Percentiles rank a stretch among this genome's conserved stretches.
phyloP scores from a whole-genome alignment of 2,888 invertebrate genomes.

The Brachynemurus nebulosus region DNA sequence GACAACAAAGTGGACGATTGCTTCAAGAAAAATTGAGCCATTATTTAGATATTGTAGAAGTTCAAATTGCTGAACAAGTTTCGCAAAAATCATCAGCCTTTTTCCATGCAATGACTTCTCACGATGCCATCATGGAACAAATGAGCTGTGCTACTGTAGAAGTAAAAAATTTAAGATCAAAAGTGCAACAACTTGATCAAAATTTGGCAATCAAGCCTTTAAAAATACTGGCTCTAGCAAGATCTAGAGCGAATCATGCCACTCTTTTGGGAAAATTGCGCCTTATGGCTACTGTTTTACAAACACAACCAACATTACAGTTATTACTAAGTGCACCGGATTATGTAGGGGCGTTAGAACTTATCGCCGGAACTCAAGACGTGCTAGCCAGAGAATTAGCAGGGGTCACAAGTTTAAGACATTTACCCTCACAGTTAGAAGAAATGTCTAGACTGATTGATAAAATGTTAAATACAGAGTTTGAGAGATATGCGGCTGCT shows the following conservation, averaged over 20 bases:
- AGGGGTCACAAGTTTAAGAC: conserved; percentile 89
- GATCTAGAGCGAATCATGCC: conserved; percentile 48
- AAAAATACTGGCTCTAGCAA: conserved; percentile 56
- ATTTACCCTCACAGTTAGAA: conserved; percentile 85
- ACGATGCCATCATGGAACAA: conserved; percentile 92
- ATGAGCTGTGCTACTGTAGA: conserved; percentile 71
- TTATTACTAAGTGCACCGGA: conserved; percentile 86
- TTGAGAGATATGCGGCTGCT: conserved; percentile 77
- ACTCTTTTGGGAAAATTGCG: conserved; percentile 63
- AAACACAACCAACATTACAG: conserved; percentile 96
- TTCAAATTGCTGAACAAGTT: conserved; percentile 83
- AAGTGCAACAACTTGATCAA: conserved; percentile 63
- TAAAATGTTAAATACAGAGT: conserved; percentile 92
- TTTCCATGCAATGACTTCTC: conserved; percentile 96
- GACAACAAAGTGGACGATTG: conserved; percentile 40
- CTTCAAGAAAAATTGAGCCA: conserved; percentile 86
- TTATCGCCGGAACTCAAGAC: conserved; percentile 93
- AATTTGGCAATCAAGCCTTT: conserved; percentile 69
- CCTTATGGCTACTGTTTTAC: conserved; percentile 88
- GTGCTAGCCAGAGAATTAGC: conserved; percentile 79
- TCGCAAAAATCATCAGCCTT: conserved; percentile 93
- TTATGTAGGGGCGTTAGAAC: conserved; percentile 92
- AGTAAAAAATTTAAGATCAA: conserved; percentile 56
- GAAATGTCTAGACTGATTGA: conserved; percentile 94
- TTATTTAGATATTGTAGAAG: conserved; percentile 89